A percentile compares a stretch with the other conserved stretches of the same genome.
phyloP scores from a whole-genome alignment of 2,888 invertebrate species.

The Caenorhabditis plicata region DNA sequence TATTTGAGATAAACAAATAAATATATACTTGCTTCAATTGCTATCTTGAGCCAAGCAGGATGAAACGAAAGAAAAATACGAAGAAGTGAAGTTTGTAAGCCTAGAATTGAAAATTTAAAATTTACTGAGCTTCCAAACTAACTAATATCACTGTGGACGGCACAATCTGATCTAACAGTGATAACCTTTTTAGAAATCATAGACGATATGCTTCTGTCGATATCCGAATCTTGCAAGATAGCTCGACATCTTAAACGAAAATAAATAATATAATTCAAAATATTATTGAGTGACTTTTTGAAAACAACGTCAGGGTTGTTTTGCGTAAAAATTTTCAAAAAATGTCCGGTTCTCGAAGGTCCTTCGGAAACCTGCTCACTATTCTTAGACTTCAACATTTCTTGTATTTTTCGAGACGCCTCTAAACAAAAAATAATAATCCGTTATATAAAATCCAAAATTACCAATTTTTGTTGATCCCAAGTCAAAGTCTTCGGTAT shows the following conservation, averaged over 20 bases:
- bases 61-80: constrained; percentile 39
- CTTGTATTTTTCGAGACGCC: constrained; percentile 13
- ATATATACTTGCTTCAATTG: constrained; percentile 40
- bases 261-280: too few species aligned
- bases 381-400: constrained; percentile 9
- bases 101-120: too few species aligned
- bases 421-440: too few species aligned
- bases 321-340: constrained; percentile 10
- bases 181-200: constrained; percentile 10
- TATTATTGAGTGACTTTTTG: constrained; percentile 7
- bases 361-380: background rate
- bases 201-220: too few species aligned
- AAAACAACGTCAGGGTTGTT: constrained; percentile 8
- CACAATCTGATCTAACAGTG: constrained; percentile 3
- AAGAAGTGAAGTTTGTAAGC: constrained; percentile 36
- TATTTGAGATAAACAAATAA: too few species aligned
- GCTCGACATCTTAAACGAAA: too few species aligned
- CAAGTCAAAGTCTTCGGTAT: constrained; percentile 35
- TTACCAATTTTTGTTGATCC: constrained; percentile 35
- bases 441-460: too few species aligned
- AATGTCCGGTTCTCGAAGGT: constrained; percentile 2
- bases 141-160: constrained; percentile 16
- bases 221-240: constrained; percentile 12
- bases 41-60: constrained; percentile 39
- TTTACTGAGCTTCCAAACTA: too few species aligned